Percentiles rank a stretch among this genome's conserved stretches.
Evolutionary conservation across 2,113 vertebrate species (phyloP).

Genomic region (Cyanoderma ruficeps): DNA sequence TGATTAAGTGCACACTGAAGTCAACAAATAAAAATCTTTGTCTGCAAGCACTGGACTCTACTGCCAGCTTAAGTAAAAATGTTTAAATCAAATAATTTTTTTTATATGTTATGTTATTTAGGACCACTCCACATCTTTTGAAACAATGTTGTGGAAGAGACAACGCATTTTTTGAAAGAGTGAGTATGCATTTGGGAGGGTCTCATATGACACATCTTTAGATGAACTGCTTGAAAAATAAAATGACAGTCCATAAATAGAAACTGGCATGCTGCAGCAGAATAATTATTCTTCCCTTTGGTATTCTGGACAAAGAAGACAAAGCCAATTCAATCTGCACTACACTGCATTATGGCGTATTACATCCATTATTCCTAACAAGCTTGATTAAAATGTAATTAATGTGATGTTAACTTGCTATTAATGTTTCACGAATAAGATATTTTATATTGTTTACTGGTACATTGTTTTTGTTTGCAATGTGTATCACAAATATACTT

Average conservation of each 20-base stretch:
- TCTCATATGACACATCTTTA: background rate
- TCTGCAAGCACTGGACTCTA: background rate
- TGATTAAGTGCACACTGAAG: background rate
- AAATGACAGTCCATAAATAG: conserved; percentile 17
- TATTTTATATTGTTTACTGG: background rate
- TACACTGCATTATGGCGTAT: background rate
- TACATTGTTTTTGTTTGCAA: background rate
- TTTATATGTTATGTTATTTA: background rate
- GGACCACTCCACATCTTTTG: background rate
- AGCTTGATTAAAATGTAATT: background rate
- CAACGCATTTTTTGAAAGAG: background rate
- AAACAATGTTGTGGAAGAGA: background rate
- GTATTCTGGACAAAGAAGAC: conserved; percentile 17
- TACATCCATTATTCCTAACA: background rate
- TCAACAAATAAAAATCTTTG: background rate
- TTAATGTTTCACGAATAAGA: background rate
- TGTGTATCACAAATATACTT: background rate
- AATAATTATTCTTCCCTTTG: conserved; percentile 5
- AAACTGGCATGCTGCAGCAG: background rate
- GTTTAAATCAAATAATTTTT: background rate
- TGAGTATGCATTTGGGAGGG: background rate
- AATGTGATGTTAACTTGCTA: background rate
- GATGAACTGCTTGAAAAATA: background rate
- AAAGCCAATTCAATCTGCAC: background rate
- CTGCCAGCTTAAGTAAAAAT: background rate